Percentiles rank a stretch among this genome's conserved stretches.
Evolutionary conservation across 1,140 invertebrate genomes (phyloP).

Genomic region (Acromyrmex heyeri): DNA sequence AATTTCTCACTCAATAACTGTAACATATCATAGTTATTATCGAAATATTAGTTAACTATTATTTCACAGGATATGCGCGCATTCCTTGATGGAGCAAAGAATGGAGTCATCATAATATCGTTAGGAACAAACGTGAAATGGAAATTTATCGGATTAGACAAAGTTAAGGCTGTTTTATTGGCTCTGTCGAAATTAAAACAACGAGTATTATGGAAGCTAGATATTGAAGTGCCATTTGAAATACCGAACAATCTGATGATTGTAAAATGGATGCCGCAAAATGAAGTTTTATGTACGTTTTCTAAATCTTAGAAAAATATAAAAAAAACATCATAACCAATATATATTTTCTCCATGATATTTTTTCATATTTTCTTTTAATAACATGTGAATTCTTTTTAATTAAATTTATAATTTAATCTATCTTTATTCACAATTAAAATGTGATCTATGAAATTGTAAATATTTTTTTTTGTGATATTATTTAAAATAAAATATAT

Average conservation of each 20-base stretch:
- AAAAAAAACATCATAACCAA: neutral
- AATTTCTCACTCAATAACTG: no score
- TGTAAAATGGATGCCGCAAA: constrained; percentile 89
- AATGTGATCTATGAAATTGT: no score
- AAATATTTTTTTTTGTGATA: no score
- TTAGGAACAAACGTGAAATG: constrained; percentile 39
- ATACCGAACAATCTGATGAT: constrained; percentile 88
- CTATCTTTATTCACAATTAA: no score
- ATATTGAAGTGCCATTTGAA: constrained; percentile 78
- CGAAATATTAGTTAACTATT: neutral
- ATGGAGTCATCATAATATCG: constrained; percentile 19
- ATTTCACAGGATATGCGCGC: neutral
- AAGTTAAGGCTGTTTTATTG: constrained; percentile 81
- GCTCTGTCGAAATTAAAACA: constrained; percentile 87
- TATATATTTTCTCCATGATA: no score
- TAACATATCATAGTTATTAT: neutral
- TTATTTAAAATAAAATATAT: no score
- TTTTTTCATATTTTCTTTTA: no score
- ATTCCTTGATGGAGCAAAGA: constrained; percentile 24
- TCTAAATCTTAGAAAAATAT: neutral
- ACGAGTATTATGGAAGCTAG: constrained; percentile 89
- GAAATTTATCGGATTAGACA: constrained; percentile 13
- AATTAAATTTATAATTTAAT: no score
- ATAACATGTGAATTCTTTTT: no score
- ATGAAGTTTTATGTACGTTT: constrained; percentile 87